Conservation (phyloP, 1,140 invertebrate species). For the Acromyrmex charruanus region DNA sequence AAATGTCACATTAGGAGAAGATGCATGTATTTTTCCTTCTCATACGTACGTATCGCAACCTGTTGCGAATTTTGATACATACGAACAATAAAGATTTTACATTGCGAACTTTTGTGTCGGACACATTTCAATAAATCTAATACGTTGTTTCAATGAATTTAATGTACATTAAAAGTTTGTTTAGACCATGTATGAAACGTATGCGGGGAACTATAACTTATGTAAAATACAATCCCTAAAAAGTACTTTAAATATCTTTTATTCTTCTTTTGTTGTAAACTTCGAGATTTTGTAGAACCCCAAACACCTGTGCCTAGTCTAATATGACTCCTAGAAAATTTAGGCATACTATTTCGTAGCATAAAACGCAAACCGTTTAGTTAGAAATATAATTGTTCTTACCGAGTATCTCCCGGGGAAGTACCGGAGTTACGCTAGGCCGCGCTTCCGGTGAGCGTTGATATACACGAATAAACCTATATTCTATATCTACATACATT, state of each 20-base stretch:
- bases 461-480: slow-evolving; percentile 43
- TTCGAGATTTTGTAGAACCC: too few species aligned
- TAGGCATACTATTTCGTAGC: slow-evolving; percentile 7
- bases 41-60: slow-evolving; percentile 6
- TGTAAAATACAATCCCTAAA: not conserved
- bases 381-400: slow-evolving; percentile 57
- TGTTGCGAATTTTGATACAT: slow-evolving; percentile 19
- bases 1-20: not conserved
- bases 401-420: slow-evolving; percentile 61
- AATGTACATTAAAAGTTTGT: not conserved
- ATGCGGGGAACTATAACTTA: not conserved
- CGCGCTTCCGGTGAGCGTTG: slow-evolving; percentile 81
- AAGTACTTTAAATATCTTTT: not conserved
- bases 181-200: not conserved
- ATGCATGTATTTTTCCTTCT: slow-evolving; percentile 5
- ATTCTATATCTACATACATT: slow-evolving; percentile 26
- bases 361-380: slow-evolving; percentile 41
- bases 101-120: not conserved
- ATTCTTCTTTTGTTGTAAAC: not conserved
- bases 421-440: slow-evolving; percentile 83
- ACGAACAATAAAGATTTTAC: not conserved
- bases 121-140: slow-evolving; percentile 16
- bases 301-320: not conserved
- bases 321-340: not conserved
- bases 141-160: slow-evolving; percentile 10